phyloP scores from a whole-genome alignment of 2,888 invertebrate species.

The Machimus atricapillus region DNA sequence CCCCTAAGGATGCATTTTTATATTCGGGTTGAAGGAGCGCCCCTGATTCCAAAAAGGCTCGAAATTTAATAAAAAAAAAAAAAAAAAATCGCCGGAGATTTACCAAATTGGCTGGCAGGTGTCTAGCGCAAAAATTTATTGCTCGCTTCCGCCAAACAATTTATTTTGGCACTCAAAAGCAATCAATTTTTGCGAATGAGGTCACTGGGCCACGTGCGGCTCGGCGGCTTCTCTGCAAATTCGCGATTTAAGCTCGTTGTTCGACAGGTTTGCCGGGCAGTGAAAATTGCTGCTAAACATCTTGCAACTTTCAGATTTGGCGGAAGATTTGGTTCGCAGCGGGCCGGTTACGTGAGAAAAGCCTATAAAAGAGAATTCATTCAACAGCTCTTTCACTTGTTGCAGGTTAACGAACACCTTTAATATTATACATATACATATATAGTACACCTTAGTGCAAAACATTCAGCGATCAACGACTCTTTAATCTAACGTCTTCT shows the following conservation, averaged over 20 bases:
- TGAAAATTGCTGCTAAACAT: background rate
- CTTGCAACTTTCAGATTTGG: background rate
- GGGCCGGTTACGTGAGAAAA: background rate
- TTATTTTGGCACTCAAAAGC: background rate
- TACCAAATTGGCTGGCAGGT: background rate
- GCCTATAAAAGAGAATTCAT: background rate
- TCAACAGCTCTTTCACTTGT: background rate
- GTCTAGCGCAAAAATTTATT: background rate
- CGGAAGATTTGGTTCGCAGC: background rate
- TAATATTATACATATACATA: no score
- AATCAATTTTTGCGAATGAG: background rate
- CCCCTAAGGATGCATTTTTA: background rate
- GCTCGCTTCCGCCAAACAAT: background rate
- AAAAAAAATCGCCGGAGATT: background rate
- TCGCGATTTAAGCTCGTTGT: background rate
- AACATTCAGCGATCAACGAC: no score
- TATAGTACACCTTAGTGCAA: no score
- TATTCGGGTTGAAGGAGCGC: background rate
- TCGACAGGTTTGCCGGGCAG: background rate
- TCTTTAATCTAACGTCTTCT: no score
- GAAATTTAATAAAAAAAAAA: background rate
- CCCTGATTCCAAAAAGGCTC: background rate
- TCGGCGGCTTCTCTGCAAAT: background rate
- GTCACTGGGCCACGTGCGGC: background rate
- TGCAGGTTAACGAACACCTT: background rate